Percentiles rank a stretch among this genome's conserved stretches.
These are phyloP conservation scores for Gallinago nigripennis DNA, from an alignment of 2,797 vertebrate genomes.

Conservation along the genomic window DNA sequence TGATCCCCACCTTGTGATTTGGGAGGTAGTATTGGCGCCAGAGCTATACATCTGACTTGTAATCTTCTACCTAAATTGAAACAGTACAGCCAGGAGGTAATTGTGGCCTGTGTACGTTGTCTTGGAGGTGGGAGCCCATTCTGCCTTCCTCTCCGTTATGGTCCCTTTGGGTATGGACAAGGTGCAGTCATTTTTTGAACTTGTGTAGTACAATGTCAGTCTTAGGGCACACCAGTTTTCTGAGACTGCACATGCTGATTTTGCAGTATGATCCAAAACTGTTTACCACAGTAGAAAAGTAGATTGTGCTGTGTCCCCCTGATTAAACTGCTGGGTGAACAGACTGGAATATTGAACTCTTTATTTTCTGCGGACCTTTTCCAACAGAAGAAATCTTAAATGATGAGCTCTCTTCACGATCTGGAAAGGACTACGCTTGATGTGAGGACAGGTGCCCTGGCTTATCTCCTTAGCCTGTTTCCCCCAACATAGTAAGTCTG, in stretches of 20 bases:
- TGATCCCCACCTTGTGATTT: neutral
- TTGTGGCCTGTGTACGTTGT: neutral
- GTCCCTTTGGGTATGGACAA: neutral
- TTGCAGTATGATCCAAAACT: neutral
- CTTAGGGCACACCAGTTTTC: neutral
- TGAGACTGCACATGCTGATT: fast-evolving
- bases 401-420: neutral
- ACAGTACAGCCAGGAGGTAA: neutral
- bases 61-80: neutral
- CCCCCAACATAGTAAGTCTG: neutral
- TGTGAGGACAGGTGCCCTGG: neutral
- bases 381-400: neutral
- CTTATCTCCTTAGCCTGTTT: neutral
- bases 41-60: neutral
- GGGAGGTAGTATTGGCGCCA: neutral
- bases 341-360: neutral
- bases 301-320: neutral
- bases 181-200: neutral
- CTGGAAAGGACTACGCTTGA: neutral
- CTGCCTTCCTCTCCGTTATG: neutral
- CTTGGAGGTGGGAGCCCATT: neutral
- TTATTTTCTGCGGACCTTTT: neutral
- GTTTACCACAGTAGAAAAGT: neutral
- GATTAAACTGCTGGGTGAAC: neutral
- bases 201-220: neutral